Base-by-base conservation (phyloP, 1,140 invertebrate genomes). In the Cheumatopsyche charites region DNA sequence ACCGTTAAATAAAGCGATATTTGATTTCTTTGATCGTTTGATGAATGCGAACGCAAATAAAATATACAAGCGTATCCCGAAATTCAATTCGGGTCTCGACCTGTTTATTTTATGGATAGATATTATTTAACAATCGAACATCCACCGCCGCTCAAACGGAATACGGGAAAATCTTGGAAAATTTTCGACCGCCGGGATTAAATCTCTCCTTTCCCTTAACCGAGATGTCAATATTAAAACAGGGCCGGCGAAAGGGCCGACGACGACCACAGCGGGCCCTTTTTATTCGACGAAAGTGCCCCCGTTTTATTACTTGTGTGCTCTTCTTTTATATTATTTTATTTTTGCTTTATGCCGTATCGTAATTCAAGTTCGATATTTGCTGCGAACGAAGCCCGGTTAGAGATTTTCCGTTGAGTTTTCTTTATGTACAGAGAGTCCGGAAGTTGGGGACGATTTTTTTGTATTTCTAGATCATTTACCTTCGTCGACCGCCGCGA, bases 201-300 rank as follows among this genome's bases (percentile, higher is more conserved):
- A 52, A 17, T 15, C 9, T 17, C 15, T 52, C 19, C 19, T 13
- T 52, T 2, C 47, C n/a, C 15, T n/a, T n/a, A 17, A 17, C 15
- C 47, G 15, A 52, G 47, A 52, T 52, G 47, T 52, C 47, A 52
- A 52, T 52, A 52, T 52, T 52, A 52, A 52, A 52, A 52, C 1
- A 52, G 47, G 19, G 13, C 15, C 5, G 19, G 15, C 47, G 15
- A 17, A n/a, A 6, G 19, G 19, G 19, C 7, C 1, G 9, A 1
- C 9, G 15, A 19, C 19, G 15, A 17, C 15, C 19, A 17, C 47
- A 17, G 47, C 4, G 19, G 47, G 47, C 3, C 9, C 47, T 52
- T 52, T 52, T 52, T 52, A 52, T 52, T 52, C 9, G 47, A 17
- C 15, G 19, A 52, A 17, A 9, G 15, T 19, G 47, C 15, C 4